A percentile compares a stretch with the other conserved stretches of the same genome.
These are phyloP conservation scores for Pogonocherus hispidulus DNA, from an alignment of 2,888 invertebrate species.

Conservation along the genomic window DNA sequence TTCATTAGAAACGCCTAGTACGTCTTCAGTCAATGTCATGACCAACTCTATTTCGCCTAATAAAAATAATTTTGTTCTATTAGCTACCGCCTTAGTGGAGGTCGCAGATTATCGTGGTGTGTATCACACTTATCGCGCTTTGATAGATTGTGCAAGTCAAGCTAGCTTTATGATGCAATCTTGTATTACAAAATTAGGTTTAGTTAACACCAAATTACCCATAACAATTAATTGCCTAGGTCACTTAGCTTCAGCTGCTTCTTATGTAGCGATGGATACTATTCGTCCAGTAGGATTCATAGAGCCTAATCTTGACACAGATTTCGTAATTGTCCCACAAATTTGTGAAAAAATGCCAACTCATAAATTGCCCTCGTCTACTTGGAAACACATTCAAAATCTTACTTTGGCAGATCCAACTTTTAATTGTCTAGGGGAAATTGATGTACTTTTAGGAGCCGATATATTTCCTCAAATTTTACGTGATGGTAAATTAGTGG, in stretches of 20 bases:
- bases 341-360: background rate
- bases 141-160: conserved; percentile 5
- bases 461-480: background rate
- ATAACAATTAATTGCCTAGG: background rate
- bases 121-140: background rate
- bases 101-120: background rate
- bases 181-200: background rate
- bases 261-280: background rate
- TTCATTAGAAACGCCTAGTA: too few relatives aligned
- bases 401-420: background rate
- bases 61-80: background rate
- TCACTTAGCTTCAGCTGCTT: background rate
- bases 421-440: background rate
- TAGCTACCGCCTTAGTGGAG: background rate
- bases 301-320: background rate
- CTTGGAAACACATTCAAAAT: background rate
- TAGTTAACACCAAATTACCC: background rate
- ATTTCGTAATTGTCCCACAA: background rate
- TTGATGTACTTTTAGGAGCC: background rate
- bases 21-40: too few relatives aligned
- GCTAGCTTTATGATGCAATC: background rate
- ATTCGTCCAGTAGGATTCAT: background rate
- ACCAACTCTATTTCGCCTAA: too few relatives aligned
- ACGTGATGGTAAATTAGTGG: background rate
- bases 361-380: background rate